phyloP scores from a whole-genome alignment of 2,888 invertebrate species.

The Nephrotoma flavescens region DNA sequence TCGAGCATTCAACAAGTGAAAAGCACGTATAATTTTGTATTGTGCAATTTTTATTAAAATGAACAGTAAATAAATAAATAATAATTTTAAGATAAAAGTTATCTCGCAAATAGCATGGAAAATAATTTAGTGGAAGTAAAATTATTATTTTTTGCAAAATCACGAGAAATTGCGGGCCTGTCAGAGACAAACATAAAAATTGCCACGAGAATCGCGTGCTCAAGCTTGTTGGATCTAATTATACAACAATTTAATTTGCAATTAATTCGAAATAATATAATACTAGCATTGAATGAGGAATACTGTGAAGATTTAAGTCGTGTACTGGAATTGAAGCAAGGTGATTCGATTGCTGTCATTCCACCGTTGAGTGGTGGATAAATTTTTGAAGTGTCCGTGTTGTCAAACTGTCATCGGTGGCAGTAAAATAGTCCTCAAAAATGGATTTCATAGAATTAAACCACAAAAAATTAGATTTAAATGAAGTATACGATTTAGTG shows the following conservation, averaged over 20 bases:
- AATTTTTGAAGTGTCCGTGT: slow-evolving; percentile 13
- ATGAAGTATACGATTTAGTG: slow-evolving; percentile 49
- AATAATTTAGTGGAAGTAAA: slow-evolving; percentile 37
- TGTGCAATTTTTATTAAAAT: not conserved
- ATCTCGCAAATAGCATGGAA: slow-evolving; percentile 8
- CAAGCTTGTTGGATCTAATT: slow-evolving; percentile 44
- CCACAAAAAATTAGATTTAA: slow-evolving; percentile 48
- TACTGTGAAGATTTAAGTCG: slow-evolving; percentile 44
- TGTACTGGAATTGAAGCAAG: slow-evolving; percentile 41
- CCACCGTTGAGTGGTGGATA: slow-evolving; percentile 90
- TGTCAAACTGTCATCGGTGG: not conserved
- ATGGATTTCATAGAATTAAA: slow-evolving; percentile 61
- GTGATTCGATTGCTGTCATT: slow-evolving; percentile 80
- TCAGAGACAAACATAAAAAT: slow-evolving; percentile 39
- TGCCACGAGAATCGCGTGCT: slow-evolving; percentile 37
- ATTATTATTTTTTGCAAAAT: slow-evolving; percentile 79
- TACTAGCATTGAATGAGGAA: slow-evolving; percentile 72
- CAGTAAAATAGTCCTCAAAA: slow-evolving; percentile 9
- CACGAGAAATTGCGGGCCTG: slow-evolving; percentile 64
- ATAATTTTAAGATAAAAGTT: not conserved
- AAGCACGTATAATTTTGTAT: not conserved
- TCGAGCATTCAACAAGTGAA: not conserved
- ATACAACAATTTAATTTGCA: slow-evolving; percentile 46
- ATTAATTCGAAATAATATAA: slow-evolving; percentile 50
- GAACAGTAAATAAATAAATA: not conserved